Evolutionary conservation across 2,113 vertebrate species (phyloP), one percentile per base, ranked within the genome.

Genomic region (Petrocephalus microphthalmus): DNA sequence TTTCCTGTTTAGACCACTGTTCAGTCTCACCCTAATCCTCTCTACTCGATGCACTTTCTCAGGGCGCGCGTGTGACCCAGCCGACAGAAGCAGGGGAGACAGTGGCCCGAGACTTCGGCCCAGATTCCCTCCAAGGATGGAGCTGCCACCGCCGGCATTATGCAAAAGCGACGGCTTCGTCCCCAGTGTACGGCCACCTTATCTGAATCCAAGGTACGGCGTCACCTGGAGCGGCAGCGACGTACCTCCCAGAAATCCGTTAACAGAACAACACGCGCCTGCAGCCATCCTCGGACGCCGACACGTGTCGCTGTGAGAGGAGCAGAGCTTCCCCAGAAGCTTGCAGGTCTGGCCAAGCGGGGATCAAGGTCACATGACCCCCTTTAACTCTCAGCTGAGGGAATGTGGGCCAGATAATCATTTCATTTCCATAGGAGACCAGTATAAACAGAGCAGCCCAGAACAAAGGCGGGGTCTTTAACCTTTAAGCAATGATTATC

Each of bases 1-100:
- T 89, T 88, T 89, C 87, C 89, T 87, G 53, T 91, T 89, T 89
- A 88, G 89, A 88, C 83, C 88, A 89, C 90, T 89, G 88, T 71
- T 91, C 85, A 89, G 37, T 89, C 85, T 90, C 67, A 88, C 49
- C 71, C 87, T 87, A 90, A 89, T 90, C 89, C 87, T 87, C 87
- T 85, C 88, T 51, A 57, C 78, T 85, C 37, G 81, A 89, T 54
- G 85, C 67, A 78, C 47, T 57, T 89, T 87, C 78, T 88, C 81
- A 84, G 88, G 89, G 17, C 20, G 56, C 82, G 85, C 49, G 81
- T 20, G 84, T 57, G 57, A 91, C 86, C 84, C 33, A 74, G 87
- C 49, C 7, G 49, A 25, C 42, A 89, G 54, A 90, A 90, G 49
- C 82, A 87, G 88, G 85, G 87, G 42, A 22, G 81, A 20, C 47